Conservation (phyloP, 2,113 vertebrate genomes). For the Xiphophorus hellerii region DNA sequence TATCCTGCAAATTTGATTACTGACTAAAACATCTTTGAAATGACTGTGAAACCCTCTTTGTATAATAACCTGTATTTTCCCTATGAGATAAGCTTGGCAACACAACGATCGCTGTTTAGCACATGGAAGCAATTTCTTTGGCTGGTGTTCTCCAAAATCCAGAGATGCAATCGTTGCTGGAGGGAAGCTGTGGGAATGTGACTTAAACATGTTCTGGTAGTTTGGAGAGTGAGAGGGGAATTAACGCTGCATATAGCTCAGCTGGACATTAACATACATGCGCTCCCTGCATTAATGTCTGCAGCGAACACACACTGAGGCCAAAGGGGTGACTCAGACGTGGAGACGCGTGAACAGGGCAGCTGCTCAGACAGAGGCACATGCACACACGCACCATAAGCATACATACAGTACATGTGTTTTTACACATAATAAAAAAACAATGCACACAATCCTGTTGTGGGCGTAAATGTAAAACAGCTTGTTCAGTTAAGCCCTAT, state of each 20-base stretch:
- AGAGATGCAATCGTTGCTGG: slow-evolving; percentile 58
- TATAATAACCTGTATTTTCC: slow-evolving; percentile 18
- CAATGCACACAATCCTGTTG: slow-evolving; percentile 25
- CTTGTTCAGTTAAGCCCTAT: slow-evolving; percentile 36
- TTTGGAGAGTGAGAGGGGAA: slow-evolving; percentile 55
- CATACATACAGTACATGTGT: slow-evolving; percentile 9
- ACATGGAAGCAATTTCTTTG: slow-evolving; percentile 70
- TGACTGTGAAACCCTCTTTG: slow-evolving; percentile 16
- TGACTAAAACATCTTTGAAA: slow-evolving; percentile 8
- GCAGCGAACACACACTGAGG: slow-evolving; percentile 48
- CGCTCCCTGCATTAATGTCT: slow-evolving; percentile 19
- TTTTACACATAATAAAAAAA: slow-evolving; percentile 10
- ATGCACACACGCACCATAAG: slow-evolving; percentile 23
- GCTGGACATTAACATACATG: slow-evolving; percentile 55
- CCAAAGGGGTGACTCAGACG: slow-evolving; percentile 32
- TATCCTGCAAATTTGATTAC: neutral
- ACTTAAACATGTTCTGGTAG: slow-evolving; percentile 51
- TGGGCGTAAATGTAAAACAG: slow-evolving; percentile 42
- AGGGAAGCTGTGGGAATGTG: slow-evolving; percentile 52
- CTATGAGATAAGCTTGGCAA: slow-evolving; percentile 25
- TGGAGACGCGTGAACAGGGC: slow-evolving; percentile 5
- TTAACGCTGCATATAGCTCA: slow-evolving; percentile 52
- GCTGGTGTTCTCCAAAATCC: slow-evolving; percentile 43
- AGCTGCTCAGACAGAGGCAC: slow-evolving; percentile 7
- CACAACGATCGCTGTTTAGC: slow-evolving; percentile 36